Evolutionary conservation across 2,797 vertebrate genomes (phyloP), one percentile per base, ranked within the genome.

Genomic region (Eupleurogrammus muticus): DNA sequence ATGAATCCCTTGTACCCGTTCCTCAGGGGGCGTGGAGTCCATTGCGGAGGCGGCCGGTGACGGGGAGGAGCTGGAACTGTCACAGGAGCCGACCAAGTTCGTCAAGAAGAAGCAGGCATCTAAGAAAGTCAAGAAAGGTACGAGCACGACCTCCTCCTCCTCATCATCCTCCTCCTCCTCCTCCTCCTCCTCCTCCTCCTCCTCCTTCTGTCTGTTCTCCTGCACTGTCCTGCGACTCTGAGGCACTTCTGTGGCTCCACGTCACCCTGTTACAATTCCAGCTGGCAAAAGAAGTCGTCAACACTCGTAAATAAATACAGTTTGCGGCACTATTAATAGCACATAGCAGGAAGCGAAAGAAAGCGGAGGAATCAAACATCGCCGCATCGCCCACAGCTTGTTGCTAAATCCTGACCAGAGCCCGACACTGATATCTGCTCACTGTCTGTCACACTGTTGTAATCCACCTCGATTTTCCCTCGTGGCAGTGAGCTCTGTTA

Each of bases 21-120:
- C 2, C 35, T 36, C 66, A 94, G 93, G 87, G n/a, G 91, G 88
- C 0, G 91, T 90, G 5, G 92, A 92, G 67, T 67, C 89, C 24
- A 90, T 93, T 24, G 70, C 88, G 0, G 81, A 96, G 82, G 88
- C 85, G 5, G 89, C 96, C 36, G 95, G 89, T 35, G 95, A 96
- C 14, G 83, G 92, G 1, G 96, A 96, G 46, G 96, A 96, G 50
- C 87, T 82, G 58, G 60, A 85, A 0, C 5, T 80, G 3, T 87
- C 87, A 2, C 94, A 87, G 0, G 94, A 95, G 44, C 73, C 92
- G 0, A 46, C 82, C 34, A 80, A 77, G 44, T 92, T 95, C 88
- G 84, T 95, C 68, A 92, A 80, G 82, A 93, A 90, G 1, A 88
- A 86, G 64, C 92, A 93, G 62, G 82, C 88, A 0, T 69, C 84